Base-by-base conservation (phyloP, 1,140 invertebrate genomes). In the Conus betulinus region DNA sequence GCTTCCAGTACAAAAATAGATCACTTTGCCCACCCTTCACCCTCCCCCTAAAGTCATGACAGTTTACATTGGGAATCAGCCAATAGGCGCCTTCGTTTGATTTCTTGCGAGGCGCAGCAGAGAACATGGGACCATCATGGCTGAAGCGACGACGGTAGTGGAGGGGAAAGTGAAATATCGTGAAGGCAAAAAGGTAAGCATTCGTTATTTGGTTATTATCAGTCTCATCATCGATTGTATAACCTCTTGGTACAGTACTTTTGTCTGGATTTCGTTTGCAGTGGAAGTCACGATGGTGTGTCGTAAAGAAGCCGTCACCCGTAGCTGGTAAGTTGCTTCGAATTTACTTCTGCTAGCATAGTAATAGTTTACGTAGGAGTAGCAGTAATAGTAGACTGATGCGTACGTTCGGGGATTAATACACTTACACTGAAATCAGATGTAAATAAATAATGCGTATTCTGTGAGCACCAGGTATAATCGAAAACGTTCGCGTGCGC, bases 161-260 rank as follows among this genome's bases (percentile, higher is more conserved):
- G n/a, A 98, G 96, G 98, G 98, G 89, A 97, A 97, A 93, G 97
- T 98, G n/a, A 98, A 98, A 95, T 98, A 98, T n/a, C 96, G 98
- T 92, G 97, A 98, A n/a, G 97, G 97, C 90, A 98, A 98, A 96
- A 98, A 98, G 97, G 97, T 98, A 96, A 96, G 94, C 94, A 93
- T 93, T 76, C 39, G 23, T 86, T 25, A 39, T 67, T 84, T 27
- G 39, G 79, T 39, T 88, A 84, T 20, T n/a, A 60, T 78, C 39
- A 53, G n/a, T 57, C 27, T 53, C 23, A 83, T 27, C 55, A 55
- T 79, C 51, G 57, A 52, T 25, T 79, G 27, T 57, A 13, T 17
- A 3, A 51, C 13, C 20, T 23, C 23, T 5, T 71, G 51, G 17
- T 63, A 3, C 51, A 81, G 23, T 17, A 25, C 53, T 8, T 60